Percentiles rank a stretch among this genome's conserved stretches.
These are phyloP conservation scores for Drosophila albomicans DNA, from an alignment of 1,140 invertebrate species.

Conservation along the genomic window DNA sequence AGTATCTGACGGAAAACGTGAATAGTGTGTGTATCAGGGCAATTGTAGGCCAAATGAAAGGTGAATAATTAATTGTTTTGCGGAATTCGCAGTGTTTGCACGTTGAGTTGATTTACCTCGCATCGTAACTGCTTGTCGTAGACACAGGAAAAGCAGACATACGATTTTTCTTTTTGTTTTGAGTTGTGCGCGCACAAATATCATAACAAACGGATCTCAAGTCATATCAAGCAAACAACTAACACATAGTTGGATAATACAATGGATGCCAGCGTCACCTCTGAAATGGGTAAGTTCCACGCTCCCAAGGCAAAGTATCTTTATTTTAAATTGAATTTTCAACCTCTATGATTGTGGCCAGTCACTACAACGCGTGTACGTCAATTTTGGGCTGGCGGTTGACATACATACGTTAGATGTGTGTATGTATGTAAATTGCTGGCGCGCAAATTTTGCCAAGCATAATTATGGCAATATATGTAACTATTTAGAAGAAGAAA, in stretches of 20 bases:
- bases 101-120: conserved; percentile 11
- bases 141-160: conserved; percentile 34
- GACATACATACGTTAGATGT: conserved; percentile 30
- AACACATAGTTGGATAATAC: neutral
- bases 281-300: conserved; percentile 57
- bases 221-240: neutral
- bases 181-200: conserved; percentile 48
- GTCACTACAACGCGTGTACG: conserved; percentile 64
- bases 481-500: too few relatives aligned
- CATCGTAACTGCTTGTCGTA: conserved; percentile 38
- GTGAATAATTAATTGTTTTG: conserved; percentile 17
- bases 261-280: conserved; percentile 51
- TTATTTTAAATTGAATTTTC: conserved; percentile 81
- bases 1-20: conserved; percentile 13
- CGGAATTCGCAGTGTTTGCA: conserved; percentile 19
- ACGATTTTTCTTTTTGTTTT: conserved; percentile 46
- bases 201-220: conserved; percentile 21
- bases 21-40: conserved; percentile 1
- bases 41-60: conserved; percentile 3
- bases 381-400: conserved; percentile 38
- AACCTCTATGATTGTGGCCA: conserved; percentile 49
- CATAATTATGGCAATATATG: too few relatives aligned
- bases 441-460: conserved; percentile 68
- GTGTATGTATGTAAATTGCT: conserved; percentile 40
- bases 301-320: conserved; percentile 9